Conservation (phyloP, 2,888 invertebrate species). For the Pocota personata region DNA sequence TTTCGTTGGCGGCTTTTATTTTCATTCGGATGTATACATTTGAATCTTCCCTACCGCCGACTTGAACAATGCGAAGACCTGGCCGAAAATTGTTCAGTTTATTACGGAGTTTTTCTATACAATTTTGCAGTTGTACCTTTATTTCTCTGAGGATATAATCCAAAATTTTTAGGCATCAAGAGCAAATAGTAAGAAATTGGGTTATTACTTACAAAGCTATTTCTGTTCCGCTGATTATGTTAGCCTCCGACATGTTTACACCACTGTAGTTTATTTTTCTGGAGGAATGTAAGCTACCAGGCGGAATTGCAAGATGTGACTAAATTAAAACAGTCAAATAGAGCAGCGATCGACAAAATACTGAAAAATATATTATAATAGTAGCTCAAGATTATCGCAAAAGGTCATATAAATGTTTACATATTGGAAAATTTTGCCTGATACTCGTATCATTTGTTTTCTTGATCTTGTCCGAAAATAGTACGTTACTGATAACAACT, state of each 20-base stretch:
- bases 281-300: not conserved
- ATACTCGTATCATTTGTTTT: not conserved
- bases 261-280: not conserved
- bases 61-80: constrained; percentile 96
- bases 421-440: not conserved
- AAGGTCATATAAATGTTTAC: not conserved
- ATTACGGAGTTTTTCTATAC: constrained; percentile 86
- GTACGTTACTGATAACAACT: not conserved
- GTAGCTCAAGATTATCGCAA: not conserved
- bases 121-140: constrained; percentile 86
- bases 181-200: not conserved
- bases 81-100: constrained; percentile 87
- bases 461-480: not conserved
- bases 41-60: constrained; percentile 97
- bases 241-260: constrained; percentile 80
- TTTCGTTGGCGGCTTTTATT: constrained; percentile 94
- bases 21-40: constrained; percentile 99
- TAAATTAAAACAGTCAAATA: not conserved
- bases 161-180: not conserved
- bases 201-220: constrained; percentile 81
- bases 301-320: not conserved
- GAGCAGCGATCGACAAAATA: not conserved
- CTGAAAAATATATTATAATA: not conserved
- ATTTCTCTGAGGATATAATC: constrained; percentile 81
- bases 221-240: constrained; percentile 87